Evolutionary conservation across 2,113 vertebrate genomes (phyloP).

Genomic region (Apus apus): DNA sequence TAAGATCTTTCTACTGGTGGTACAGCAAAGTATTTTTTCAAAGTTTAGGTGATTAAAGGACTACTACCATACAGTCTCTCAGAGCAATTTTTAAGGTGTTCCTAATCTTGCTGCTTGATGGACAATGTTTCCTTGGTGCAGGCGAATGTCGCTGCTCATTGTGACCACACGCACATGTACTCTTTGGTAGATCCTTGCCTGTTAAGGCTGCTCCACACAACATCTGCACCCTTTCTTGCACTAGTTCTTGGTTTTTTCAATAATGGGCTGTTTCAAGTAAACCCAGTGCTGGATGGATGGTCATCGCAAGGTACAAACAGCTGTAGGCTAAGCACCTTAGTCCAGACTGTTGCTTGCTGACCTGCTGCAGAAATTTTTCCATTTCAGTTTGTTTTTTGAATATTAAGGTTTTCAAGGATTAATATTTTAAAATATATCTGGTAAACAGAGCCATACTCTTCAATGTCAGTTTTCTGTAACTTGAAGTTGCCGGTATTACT

Average conservation of each 20-base stretch:
- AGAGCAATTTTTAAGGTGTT: neutral
- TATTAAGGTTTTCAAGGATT: neutral
- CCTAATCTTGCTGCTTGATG: neutral
- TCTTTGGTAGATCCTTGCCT: neutral
- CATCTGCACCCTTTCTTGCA: neutral
- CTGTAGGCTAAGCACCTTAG: neutral
- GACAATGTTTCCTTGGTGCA: fast-evolving
- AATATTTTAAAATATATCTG: neutral
- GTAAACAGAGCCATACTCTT: neutral
- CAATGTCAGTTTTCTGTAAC: neutral
- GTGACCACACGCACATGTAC: neutral
- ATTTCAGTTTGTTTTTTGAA: neutral
- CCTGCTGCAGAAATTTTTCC: neutral
- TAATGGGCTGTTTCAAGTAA: neutral
- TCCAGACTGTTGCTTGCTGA: neutral
- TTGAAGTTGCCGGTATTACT: neutral
- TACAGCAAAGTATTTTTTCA: neutral
- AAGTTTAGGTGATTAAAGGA: neutral
- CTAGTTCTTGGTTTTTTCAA: neutral
- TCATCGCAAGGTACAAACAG: neutral
- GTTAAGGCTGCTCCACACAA: neutral
- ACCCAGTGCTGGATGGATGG: neutral
- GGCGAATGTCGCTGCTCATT: neutral
- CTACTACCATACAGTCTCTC: neutral
- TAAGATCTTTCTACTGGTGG: neutral